A percentile compares a stretch with the other conserved stretches of the same genome.
Evolutionary conservation across 1,140 invertebrate genomes (phyloP).

Genomic region (Nylanderia fulva): DNA sequence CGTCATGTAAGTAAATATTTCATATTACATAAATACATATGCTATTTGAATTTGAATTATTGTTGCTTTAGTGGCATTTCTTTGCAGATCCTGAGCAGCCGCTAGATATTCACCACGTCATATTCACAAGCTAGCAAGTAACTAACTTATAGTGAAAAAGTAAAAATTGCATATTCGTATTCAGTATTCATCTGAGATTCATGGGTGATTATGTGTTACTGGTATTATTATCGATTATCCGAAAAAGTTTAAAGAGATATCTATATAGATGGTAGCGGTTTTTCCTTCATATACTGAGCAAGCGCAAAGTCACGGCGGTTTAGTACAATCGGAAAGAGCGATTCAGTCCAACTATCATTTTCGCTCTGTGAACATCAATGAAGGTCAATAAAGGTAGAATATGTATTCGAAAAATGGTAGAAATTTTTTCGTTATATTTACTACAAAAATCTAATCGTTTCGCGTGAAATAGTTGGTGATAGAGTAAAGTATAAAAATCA

Average conservation of each 20-base stretch:
- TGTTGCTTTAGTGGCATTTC: neutral
- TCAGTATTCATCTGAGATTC: too few species aligned
- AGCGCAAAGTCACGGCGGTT: neutral
- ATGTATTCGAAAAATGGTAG: neutral
- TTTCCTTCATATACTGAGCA: conserved; percentile 3
- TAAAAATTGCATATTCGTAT: neutral
- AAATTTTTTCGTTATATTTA: neutral
- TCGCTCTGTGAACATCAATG: conserved; percentile 14
- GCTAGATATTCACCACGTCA: too few species aligned
- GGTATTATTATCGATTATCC: neutral
- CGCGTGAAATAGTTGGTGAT: neutral
- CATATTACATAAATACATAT: too few species aligned
- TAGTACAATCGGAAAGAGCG: neutral
- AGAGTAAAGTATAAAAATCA: too few species aligned
- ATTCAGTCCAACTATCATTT: conserved; percentile 9
- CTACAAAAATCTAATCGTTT: neutral
- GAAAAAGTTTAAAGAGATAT: neutral
- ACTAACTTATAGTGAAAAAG: neutral
- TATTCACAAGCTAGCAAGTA: neutral
- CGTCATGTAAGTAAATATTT: too few species aligned
- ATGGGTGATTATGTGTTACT: neutral
- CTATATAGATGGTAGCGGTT: neutral
- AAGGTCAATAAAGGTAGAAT: conserved; percentile 23
- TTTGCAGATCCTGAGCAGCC: too few species aligned
- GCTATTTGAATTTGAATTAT: too few species aligned